Conservation (phyloP, 2,888 invertebrate genomes). For the Ophion ellenae region DNA sequence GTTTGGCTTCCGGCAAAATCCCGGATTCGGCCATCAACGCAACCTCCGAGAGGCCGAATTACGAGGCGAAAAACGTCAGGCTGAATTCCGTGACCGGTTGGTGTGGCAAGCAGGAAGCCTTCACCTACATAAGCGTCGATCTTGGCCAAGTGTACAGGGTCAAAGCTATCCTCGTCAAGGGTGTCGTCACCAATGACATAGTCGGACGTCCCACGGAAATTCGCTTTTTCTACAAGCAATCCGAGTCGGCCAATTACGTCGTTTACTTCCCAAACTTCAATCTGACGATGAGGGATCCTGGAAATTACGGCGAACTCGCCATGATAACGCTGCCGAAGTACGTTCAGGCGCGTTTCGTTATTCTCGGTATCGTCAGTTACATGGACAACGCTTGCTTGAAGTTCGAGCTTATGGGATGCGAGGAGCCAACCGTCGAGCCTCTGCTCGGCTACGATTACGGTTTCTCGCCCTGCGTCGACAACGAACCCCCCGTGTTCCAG, state of each 20-base stretch:
- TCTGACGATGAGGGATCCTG: constrained; percentile 96
- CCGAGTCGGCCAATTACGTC: constrained; percentile 96
- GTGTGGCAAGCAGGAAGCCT: constrained; percentile 98
- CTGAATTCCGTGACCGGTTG: constrained; percentile 97
- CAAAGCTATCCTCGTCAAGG: constrained; percentile 96
- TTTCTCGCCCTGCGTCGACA: constrained; percentile 97
- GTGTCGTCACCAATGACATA: constrained; percentile 97
- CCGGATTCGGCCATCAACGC: constrained; percentile 98
- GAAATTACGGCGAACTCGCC: constrained; percentile 97
- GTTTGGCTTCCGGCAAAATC: constrained; percentile 95
- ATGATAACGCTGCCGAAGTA: constrained; percentile 98
- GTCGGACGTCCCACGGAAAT: constrained; percentile 98
- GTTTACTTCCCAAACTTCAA: constrained; percentile 99
- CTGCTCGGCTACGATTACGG: constrained; percentile 96
- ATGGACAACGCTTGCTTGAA: constrained; percentile 98
- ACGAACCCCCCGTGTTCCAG: constrained; percentile 98
- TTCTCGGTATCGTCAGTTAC: constrained; percentile 97
- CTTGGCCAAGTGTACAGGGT: constrained; percentile 96
- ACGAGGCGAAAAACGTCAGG: constrained; percentile 94
- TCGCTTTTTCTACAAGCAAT: constrained; percentile 97
- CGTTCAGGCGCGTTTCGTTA: constrained; percentile 96
- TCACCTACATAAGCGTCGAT: constrained; percentile 98
- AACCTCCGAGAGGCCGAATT: constrained; percentile 96
- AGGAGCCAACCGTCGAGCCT: constrained; percentile 92
- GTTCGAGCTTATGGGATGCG: constrained; percentile 98